phyloP scores from a whole-genome alignment of 2,113 vertebrate species.

The Prinia subflava region DNA sequence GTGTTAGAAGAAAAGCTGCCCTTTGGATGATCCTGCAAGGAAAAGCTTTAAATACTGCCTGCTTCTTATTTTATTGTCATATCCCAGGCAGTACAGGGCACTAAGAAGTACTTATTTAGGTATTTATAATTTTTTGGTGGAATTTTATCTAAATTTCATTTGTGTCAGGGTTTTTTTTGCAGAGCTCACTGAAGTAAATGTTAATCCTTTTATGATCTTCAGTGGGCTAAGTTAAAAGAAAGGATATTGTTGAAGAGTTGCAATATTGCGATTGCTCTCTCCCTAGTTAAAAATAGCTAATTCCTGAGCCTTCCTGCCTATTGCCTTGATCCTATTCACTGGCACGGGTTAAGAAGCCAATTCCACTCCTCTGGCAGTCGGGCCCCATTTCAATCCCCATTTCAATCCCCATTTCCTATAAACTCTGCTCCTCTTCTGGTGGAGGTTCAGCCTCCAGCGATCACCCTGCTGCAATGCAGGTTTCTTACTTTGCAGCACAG shows the following conservation, averaged over 20 bases:
- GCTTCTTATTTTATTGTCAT: not conserved
- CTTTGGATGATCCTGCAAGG: slow-evolving; percentile 11
- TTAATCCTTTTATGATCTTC: not conserved
- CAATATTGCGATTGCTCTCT: not conserved
- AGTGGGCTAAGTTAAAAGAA: not conserved
- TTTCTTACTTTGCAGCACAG: not conserved
- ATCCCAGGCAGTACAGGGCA: not conserved
- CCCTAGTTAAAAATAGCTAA: not conserved
- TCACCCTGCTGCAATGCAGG: not conserved
- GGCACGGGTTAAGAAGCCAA: not conserved
- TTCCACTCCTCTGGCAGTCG: not conserved
- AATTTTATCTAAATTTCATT: not conserved
- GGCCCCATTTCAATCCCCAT: not conserved
- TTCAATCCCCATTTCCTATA: not conserved
- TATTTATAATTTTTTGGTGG: not conserved
- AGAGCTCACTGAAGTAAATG: not conserved
- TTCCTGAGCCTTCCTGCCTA: not conserved
- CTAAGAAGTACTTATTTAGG: not conserved
- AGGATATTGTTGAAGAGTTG: not conserved
- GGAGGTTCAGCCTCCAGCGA: not conserved
- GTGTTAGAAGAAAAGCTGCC: slow-evolving; percentile 29
- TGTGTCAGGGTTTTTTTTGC: not conserved
- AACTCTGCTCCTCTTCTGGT: not conserved
- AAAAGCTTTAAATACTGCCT: not conserved
- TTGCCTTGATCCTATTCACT: not conserved